Evolutionary conservation across 2,113 vertebrate species (phyloP).

Genomic region (Catagonus wagneri): DNA sequence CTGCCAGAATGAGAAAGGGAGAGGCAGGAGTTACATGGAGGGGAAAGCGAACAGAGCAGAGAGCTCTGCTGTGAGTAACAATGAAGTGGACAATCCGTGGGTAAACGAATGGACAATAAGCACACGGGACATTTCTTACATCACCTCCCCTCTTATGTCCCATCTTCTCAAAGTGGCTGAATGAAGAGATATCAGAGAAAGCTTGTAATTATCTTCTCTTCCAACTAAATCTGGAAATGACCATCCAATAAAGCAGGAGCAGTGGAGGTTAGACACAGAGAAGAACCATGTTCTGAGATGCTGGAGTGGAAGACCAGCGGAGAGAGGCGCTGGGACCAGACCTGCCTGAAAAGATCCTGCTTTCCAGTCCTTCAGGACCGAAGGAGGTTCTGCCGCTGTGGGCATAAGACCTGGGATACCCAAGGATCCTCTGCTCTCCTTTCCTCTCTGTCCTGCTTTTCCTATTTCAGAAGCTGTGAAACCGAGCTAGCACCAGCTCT

Average conservation of each 20-base stretch:
- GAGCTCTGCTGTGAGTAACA: neutral
- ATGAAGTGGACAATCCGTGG: neutral
- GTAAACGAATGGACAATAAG: neutral
- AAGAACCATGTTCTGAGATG: neutral
- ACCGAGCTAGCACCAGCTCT: neutral
- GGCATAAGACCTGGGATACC: neutral
- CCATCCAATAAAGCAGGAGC: neutral
- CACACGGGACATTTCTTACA: neutral
- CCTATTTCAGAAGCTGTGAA: neutral
- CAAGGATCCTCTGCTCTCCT: neutral
- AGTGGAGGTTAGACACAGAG: neutral
- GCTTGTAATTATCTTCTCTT: neutral
- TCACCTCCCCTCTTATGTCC: neutral
- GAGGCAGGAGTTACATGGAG: neutral
- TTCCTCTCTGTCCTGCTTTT: neutral
- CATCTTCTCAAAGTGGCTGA: neutral
- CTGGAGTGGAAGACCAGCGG: neutral
- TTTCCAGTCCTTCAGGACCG: neutral
- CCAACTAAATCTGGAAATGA: neutral
- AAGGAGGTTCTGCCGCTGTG: neutral
- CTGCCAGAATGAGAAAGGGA: neutral
- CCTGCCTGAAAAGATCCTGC: neutral
- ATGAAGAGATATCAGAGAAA: neutral
- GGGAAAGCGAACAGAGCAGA: neutral
- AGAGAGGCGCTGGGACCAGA: neutral